Percentiles rank a stretch among this genome's conserved stretches.
Evolutionary conservation across 1,140 invertebrate genomes (phyloP).

Genomic region (Tetramorium simillimum): DNA sequence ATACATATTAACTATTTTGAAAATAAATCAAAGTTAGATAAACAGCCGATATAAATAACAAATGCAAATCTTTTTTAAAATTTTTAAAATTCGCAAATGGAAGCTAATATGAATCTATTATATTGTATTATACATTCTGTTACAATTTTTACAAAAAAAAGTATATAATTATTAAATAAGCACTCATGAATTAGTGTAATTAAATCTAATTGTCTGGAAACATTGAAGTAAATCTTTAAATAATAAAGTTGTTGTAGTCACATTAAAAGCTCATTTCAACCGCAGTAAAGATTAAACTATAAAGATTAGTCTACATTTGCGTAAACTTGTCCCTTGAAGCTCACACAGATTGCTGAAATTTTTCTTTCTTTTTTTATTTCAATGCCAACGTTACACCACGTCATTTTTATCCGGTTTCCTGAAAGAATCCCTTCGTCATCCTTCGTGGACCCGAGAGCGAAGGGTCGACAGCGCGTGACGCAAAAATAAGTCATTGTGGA

Average conservation of each 20-base stretch:
- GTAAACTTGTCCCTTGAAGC: not conserved
- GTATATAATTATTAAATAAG: not conserved
- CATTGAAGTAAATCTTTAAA: not conserved
- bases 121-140: not conserved
- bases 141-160: not conserved
- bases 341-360: not conserved
- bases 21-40: not conserved
- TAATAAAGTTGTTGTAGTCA: not conserved
- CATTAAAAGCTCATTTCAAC: not conserved
- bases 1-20: not conserved
- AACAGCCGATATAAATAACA: not conserved
- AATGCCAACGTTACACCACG: not conserved
- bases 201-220: not conserved
- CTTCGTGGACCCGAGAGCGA: not conserved
- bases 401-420: conserved; percentile 28
- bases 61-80: not conserved
- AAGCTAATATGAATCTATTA: not conserved
- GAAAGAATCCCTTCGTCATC: conserved; percentile 26
- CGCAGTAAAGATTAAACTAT: not conserved
- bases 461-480: conserved; percentile 46
- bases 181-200: not conserved
- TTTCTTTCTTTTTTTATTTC: not conserved
- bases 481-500: conserved; percentile 58
- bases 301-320: not conserved
- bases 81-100: not conserved